Percentiles rank a stretch among this genome's conserved stretches.
Evolutionary conservation across 2,888 invertebrate genomes (phyloP).

Genomic region (Euproctis similis): DNA sequence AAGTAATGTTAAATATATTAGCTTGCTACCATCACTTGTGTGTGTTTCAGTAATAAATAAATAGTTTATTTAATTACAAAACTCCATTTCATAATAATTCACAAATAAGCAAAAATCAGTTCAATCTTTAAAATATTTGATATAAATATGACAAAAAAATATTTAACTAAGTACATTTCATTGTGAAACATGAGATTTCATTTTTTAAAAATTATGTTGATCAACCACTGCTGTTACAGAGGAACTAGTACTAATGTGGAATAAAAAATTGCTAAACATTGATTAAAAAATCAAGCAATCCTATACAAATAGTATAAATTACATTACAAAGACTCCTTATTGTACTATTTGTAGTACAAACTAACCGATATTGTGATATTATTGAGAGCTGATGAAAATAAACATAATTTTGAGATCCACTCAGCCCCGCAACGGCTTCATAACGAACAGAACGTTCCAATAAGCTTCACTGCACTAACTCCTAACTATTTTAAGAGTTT

Average conservation of each 20-base stretch:
- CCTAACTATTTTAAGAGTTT: conserved; percentile 47
- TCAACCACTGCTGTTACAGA: too few relatives aligned
- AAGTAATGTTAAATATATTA: too few relatives aligned
- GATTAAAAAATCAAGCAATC: conserved; percentile 59
- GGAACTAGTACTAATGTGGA: conserved; percentile 44
- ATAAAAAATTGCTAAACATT: conserved; percentile 55
- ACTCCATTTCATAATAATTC: conserved; percentile 17
- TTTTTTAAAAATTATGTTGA: too few relatives aligned
- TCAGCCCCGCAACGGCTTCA: conserved; percentile 35
- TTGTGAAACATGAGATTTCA: conserved; percentile 48
- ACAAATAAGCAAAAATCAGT: conserved; percentile 30
- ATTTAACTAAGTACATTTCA: conserved; percentile 43
- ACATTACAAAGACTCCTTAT: conserved; percentile 31
- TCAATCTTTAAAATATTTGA: conserved; percentile 29
- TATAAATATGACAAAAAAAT: conserved; percentile 15
- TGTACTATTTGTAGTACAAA: conserved; percentile 15
- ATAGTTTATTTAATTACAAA: conserved; percentile 22
- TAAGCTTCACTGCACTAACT: conserved; percentile 49
- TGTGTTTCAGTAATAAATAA: conserved; percentile 27
- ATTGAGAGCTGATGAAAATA: conserved; percentile 25
- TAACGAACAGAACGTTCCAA: conserved; percentile 51
- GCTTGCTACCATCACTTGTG: conserved; percentile 38
- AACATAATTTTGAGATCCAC: conserved; percentile 55
- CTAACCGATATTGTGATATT: conserved; percentile 21
- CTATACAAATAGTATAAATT: conserved; percentile 47